phyloP scores from a whole-genome alignment of 2,113 vertebrate species.

The Dasyprocta punctata region DNA sequence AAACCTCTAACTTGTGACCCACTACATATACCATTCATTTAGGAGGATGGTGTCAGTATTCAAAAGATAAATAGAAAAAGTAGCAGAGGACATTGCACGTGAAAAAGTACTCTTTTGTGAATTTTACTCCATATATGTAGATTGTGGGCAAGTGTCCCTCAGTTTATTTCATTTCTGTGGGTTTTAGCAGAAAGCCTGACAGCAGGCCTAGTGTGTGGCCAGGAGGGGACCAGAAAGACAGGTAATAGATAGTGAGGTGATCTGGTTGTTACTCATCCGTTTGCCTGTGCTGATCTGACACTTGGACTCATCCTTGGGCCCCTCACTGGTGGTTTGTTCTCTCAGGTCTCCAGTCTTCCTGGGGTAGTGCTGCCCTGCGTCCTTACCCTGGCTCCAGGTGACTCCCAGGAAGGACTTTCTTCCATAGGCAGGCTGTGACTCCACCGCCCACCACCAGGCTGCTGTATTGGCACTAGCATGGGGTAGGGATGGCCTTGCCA shows the following conservation, averaged over 20 bases:
- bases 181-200: neutral
- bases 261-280: neutral
- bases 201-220: neutral
- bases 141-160: neutral
- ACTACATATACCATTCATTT: neutral
- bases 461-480: neutral
- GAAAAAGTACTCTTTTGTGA: neutral
- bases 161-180: neutral
- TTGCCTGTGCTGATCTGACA: neutral
- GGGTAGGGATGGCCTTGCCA: neutral
- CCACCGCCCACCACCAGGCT: neutral
- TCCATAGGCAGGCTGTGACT: neutral
- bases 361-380: no score
- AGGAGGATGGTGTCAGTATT: neutral
- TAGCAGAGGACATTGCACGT: neutral
- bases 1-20: neutral
- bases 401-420: neutral
- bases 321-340: no score
- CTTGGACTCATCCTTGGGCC: neutral
- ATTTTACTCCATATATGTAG: neutral
- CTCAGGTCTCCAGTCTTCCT: accelerated
- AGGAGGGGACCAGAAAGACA: neutral
- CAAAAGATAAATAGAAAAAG: neutral
- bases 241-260: accelerated
- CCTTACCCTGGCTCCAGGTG: accelerated